Evolutionary conservation across 2,888 invertebrate genomes (phyloP).

Genomic region (Drosophila barbarae): DNA sequence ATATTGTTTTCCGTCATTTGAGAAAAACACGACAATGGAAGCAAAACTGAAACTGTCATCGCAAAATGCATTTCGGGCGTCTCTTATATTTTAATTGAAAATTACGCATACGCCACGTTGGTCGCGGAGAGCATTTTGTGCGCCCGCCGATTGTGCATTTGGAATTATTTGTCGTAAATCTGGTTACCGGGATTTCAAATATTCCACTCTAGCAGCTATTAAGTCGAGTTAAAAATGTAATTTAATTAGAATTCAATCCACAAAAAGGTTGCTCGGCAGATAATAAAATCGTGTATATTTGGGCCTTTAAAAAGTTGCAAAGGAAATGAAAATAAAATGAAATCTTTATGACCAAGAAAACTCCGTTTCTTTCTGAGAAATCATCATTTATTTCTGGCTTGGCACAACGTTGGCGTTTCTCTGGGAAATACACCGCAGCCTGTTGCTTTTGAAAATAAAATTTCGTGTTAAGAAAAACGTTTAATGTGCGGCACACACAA

Average conservation of each 20-base stretch:
- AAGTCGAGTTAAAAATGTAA: neutral
- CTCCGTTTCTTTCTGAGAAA: neutral
- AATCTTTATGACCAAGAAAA: neutral
- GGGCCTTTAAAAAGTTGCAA: no score
- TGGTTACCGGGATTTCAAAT: constrained; percentile 2
- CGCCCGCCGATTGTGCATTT: constrained; percentile 7
- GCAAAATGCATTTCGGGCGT: constrained; percentile 24
- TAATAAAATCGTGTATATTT: neutral
- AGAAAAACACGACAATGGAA: constrained; percentile 34
- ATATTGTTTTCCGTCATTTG: constrained; percentile 59
- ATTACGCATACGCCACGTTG: constrained; percentile 47
- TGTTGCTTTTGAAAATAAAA: constrained; percentile 13
- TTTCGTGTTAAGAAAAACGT: constrained; percentile 10
- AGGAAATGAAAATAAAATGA: neutral
- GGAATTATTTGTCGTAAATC: constrained; percentile 24
- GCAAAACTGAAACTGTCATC: constrained; percentile 29
- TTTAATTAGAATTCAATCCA: constrained; percentile 4
- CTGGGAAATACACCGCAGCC: neutral
- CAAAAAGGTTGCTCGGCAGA: neutral
- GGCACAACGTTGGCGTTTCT: neutral
- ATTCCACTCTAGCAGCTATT: neutral
- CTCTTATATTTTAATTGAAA: constrained; percentile 50
- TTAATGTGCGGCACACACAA: constrained; percentile 7
- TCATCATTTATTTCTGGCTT: neutral
- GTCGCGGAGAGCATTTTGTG: constrained; percentile 6